Evolutionary conservation across 2,113 vertebrate species (phyloP).

Genomic region (Megatriorchis doriae): DNA sequence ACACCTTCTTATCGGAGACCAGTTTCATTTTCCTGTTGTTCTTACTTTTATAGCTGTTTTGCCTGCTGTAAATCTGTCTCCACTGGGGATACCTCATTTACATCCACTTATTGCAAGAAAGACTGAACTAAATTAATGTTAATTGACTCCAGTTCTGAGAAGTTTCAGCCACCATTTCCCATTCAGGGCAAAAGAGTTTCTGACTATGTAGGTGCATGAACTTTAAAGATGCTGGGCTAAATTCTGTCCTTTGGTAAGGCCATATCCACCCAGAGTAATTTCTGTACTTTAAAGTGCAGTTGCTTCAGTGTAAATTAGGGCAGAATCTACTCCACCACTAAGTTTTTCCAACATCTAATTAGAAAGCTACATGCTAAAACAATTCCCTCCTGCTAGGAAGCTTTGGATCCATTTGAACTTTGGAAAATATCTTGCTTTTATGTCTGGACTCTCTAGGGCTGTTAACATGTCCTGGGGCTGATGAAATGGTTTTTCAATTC

Average conservation of each 20-base stretch:
- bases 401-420: slow-evolving; percentile 11
- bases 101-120: slow-evolving; percentile 46
- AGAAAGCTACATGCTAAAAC: slow-evolving; percentile 34
- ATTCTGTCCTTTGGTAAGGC: neutral
- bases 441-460: neutral
- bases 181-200: neutral
- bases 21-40: slow-evolving; percentile 50
- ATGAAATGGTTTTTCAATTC: slow-evolving; percentile 30
- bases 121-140: slow-evolving; percentile 33
- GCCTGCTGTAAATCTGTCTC: slow-evolving; percentile 50
- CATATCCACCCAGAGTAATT: neutral
- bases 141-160: slow-evolving; percentile 37
- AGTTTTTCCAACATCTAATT: slow-evolving; percentile 44
- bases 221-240: neutral
- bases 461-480: neutral
- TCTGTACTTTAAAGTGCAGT: neutral
- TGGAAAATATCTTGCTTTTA: slow-evolving; percentile 38
- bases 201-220: neutral
- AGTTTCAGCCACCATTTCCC: neutral
- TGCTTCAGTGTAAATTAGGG: neutral
- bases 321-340: neutral
- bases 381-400: slow-evolving; percentile 32
- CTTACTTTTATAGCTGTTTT: slow-evolving; percentile 47
- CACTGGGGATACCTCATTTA: slow-evolving; percentile 25
- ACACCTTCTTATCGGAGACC: slow-evolving; percentile 55